Conservation (phyloP, 1,140 invertebrate species). For the Bilobella aurantiaca region DNA sequence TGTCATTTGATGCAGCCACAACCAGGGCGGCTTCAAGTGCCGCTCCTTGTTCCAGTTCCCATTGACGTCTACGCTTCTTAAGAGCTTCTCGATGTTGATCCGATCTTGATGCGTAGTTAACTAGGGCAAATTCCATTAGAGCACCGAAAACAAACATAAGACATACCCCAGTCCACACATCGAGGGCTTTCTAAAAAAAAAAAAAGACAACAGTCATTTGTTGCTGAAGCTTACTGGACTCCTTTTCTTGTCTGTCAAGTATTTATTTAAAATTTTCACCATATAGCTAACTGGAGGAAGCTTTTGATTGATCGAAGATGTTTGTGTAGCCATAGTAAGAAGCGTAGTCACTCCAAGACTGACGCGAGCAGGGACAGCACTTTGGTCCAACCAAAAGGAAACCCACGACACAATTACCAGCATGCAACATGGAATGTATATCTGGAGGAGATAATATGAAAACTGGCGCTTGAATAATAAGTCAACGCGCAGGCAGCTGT, state of each 20-base stretch:
- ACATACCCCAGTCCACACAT: constrained; percentile 50
- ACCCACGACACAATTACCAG: constrained; percentile 50
- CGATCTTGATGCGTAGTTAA: constrained; percentile 81
- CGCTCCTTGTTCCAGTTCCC: constrained; percentile 38
- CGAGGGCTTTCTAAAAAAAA: constrained; percentile 48
- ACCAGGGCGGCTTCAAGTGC: constrained; percentile 32
- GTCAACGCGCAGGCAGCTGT: constrained; percentile 46
- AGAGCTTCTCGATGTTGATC: constrained; percentile 47
- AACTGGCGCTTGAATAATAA: constrained; percentile 47
- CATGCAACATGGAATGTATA: constrained; percentile 47
- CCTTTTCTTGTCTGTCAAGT: too few relatives aligned
- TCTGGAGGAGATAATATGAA: constrained; percentile 48
- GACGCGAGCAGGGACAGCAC: constrained; percentile 46
- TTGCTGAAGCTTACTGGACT: too few relatives aligned
- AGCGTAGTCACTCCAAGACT: constrained; percentile 49
- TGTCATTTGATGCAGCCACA: constrained; percentile 8
- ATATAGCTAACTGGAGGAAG: constrained; percentile 12
- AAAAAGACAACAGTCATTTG: too few relatives aligned
- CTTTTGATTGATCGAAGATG: constrained; percentile 42
- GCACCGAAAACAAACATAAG: constrained; percentile 49
- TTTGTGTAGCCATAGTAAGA: constrained; percentile 49
- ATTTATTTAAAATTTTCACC: too few relatives aligned
- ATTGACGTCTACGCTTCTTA: constrained; percentile 38
- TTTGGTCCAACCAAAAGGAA: constrained; percentile 48
- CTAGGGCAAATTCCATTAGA: constrained; percentile 45